phyloP scores from a whole-genome alignment of 2,113 vertebrate species.

The Opisthocomus hoazin region DNA sequence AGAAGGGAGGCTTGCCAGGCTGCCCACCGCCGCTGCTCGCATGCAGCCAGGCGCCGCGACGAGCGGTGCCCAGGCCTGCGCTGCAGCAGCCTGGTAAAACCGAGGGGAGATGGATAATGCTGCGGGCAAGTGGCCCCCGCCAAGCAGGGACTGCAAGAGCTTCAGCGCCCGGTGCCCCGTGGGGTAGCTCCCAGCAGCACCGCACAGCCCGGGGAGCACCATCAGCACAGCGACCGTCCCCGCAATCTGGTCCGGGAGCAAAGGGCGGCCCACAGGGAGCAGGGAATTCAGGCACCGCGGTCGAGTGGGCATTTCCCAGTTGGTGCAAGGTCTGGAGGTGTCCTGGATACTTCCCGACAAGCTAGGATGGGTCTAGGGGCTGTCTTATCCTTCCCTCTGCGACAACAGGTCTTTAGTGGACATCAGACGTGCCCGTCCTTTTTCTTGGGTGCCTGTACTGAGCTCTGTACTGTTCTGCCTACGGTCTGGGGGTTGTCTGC shows the following conservation, averaged over 20 bases:
- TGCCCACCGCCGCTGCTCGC: neutral
- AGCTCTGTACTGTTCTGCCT: neutral
- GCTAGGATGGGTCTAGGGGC: neutral
- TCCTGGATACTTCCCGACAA: neutral
- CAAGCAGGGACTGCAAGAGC: neutral
- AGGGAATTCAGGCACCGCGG: neutral
- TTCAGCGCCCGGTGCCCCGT: rapidly evolving
- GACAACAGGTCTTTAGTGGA: neutral
- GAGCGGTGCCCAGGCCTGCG: neutral
- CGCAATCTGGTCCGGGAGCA: neutral
- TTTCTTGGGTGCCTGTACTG: neutral
- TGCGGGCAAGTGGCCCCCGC: neutral
- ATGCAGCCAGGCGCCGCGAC: neutral
- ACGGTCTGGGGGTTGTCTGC: neutral
- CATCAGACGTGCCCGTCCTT: neutral
- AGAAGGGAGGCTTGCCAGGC: neutral
- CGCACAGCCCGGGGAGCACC: neutral
- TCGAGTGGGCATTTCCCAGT: neutral
- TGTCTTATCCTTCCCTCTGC: neutral
- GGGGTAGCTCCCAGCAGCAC: neutral
- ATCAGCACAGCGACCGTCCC: neutral
- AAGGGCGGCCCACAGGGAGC: neutral
- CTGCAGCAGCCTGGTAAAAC: neutral
- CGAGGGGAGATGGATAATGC: neutral
- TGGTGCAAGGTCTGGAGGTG: neutral